Percentiles rank a stretch among this genome's conserved stretches.
These are phyloP conservation scores for Argyrosomus japonicus DNA, from an alignment of 2,113 vertebrate genomes.

Conservation along the genomic window DNA sequence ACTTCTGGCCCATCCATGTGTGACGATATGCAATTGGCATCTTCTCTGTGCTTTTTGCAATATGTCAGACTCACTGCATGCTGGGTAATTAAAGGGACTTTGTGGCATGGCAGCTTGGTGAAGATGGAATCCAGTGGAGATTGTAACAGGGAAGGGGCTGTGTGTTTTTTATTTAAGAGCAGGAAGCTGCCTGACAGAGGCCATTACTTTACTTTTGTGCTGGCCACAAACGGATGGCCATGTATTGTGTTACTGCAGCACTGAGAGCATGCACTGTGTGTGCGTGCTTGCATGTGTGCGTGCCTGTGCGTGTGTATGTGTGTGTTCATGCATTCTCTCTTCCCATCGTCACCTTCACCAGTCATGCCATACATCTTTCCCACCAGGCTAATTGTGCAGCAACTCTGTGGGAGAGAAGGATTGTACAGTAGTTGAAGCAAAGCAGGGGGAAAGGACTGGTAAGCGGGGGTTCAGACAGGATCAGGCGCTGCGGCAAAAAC, in stretches of 20 bases:
- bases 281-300: background rate
- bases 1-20: background rate
- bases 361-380: slow-evolving; percentile 75
- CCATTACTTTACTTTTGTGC: slow-evolving; percentile 67
- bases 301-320: background rate
- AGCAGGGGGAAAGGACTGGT: slow-evolving; percentile 14
- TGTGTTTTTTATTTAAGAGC: slow-evolving; percentile 74
- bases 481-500: too few relatives aligned
- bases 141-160: slow-evolving; percentile 26
- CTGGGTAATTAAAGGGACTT: slow-evolving; percentile 71
- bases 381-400: slow-evolving; percentile 78
- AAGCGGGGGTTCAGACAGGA: background rate
- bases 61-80: slow-evolving; percentile 47
- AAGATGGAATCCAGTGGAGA: slow-evolving; percentile 54
- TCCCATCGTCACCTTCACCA: slow-evolving; percentile 74
- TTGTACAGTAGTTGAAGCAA: slow-evolving; percentile 18
- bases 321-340: slow-evolving; percentile 1
- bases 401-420: slow-evolving; percentile 63
- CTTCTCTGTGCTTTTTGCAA: slow-evolving; percentile 7
- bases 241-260: slow-evolving; percentile 13
- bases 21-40: slow-evolving; percentile 16
- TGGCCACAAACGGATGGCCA: background rate
- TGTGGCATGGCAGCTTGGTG: slow-evolving; percentile 52
- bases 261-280: background rate
- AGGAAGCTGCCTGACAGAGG: slow-evolving; percentile 71